phyloP scores from a whole-genome alignment of 2,888 invertebrate species.

The Pomacea canaliculata region DNA sequence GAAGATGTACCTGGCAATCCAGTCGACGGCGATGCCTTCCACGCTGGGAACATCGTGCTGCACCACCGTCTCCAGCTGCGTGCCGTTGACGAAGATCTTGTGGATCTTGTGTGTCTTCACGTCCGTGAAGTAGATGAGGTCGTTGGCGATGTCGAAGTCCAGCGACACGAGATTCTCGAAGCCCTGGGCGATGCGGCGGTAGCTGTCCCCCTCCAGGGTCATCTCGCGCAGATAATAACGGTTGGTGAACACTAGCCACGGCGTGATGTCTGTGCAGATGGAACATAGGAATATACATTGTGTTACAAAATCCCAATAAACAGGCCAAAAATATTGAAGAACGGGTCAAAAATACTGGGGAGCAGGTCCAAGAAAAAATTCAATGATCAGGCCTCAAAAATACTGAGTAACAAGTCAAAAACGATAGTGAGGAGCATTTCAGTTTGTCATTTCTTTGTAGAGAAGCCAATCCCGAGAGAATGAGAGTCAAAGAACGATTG shows the following conservation, averaged over 20 bases:
- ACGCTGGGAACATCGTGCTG: slow-evolving; percentile 53
- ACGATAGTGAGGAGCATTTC: too few species aligned
- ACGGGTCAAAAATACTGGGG: too few species aligned
- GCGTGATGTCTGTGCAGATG: slow-evolving; percentile 53
- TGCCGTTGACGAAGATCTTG: slow-evolving; percentile 68
- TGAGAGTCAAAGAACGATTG: too few species aligned
- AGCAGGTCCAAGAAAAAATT: too few species aligned
- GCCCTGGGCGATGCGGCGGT: slow-evolving; percentile 89
- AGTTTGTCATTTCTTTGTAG: too few species aligned
- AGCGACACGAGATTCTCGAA: slow-evolving; percentile 89
- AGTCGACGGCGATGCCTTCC: slow-evolving; percentile 71
- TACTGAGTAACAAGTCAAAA: too few species aligned
- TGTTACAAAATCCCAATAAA: neutral
- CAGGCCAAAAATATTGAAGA: too few species aligned
- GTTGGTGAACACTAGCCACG: slow-evolving; percentile 77
- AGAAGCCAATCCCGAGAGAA: too few species aligned
- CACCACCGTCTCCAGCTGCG: slow-evolving; percentile 55
- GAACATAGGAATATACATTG: neutral
- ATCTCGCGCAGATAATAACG: slow-evolving; percentile 97
- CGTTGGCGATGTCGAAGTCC: slow-evolving; percentile 59
- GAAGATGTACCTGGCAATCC: slow-evolving; percentile 75
- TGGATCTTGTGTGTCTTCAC: slow-evolving; percentile 55
- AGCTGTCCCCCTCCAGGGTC: slow-evolving; percentile 87
- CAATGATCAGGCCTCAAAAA: too few species aligned
- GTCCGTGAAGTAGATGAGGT: slow-evolving; percentile 61